Conservation (phyloP, 1,140 invertebrate genomes). For the Leucophenga varia region DNA sequence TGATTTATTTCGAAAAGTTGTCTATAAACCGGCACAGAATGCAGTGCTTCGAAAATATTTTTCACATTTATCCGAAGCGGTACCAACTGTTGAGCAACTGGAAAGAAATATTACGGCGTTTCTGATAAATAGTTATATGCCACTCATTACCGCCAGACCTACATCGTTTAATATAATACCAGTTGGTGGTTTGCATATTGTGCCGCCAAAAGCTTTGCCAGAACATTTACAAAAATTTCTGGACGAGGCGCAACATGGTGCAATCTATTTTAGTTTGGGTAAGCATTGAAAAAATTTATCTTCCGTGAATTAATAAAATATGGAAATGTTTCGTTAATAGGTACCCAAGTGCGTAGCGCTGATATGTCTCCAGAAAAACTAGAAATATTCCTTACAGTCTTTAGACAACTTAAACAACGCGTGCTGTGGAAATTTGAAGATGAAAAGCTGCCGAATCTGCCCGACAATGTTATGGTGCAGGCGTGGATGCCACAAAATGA, state of each 20-base stretch:
- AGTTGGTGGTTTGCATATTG: conserved; percentile 60
- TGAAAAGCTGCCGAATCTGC: conserved; percentile 55
- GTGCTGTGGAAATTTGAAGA: conserved; percentile 67
- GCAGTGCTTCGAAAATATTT: conserved; percentile 42
- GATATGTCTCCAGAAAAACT: conserved; percentile 56
- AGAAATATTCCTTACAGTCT: conserved; percentile 59
- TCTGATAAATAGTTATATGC: conserved; percentile 58
- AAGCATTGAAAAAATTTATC: neutral
- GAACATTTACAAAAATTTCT: conserved; percentile 42
- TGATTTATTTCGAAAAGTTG: conserved; percentile 24
- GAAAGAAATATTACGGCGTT: conserved; percentile 59
- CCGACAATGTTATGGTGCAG: conserved; percentile 61
- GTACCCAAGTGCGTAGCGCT: conserved; percentile 41
- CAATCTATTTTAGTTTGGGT: conserved; percentile 63
- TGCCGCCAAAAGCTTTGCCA: conserved; percentile 47
- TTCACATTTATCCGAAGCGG: conserved; percentile 13
- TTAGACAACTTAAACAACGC: conserved; percentile 59
- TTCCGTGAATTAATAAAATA: neutral
- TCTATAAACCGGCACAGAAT: conserved; percentile 42
- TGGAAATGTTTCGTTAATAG: conserved; percentile 9
- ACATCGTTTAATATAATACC: conserved; percentile 57
- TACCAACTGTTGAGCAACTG: conserved; percentile 57
- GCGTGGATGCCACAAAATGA: conserved; percentile 68
- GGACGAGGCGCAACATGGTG: conserved; percentile 58
- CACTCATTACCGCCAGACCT: conserved; percentile 55